Conservation (phyloP, 2,888 invertebrate species). For the Metacarcinus magister region DNA sequence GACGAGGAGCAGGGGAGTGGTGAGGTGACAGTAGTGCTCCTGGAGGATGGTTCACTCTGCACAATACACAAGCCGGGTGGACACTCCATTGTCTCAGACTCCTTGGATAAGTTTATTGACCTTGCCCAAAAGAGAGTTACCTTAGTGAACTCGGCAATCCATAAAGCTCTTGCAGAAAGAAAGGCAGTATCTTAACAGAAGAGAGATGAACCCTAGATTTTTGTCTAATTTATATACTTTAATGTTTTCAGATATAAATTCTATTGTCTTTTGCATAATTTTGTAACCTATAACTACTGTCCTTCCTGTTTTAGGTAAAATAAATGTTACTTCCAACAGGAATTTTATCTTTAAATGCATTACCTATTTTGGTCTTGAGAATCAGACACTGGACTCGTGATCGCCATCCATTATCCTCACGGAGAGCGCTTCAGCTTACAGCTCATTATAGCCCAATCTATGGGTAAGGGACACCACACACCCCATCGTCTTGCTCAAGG, state of each 20-base stretch:
- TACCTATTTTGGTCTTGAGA: not conserved
- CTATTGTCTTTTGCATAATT: not conserved
- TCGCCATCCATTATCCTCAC: too few relatives aligned
- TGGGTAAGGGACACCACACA: too few relatives aligned
- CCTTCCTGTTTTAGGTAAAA: not conserved
- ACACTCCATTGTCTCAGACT: constrained; percentile 62
- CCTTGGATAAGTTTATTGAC: constrained; percentile 64
- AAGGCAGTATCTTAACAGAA: not conserved
- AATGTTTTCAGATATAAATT: too few relatives aligned
- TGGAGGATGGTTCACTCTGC: constrained; percentile 74
- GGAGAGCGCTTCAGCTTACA: too few relatives aligned
- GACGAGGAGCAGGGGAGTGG: constrained; percentile 81
- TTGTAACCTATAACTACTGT: not conserved
- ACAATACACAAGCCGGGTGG: constrained; percentile 79
- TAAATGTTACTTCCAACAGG: not conserved
- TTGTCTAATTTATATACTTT: too few relatives aligned
- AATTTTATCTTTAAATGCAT: not conserved
- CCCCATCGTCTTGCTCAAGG: too few relatives aligned
- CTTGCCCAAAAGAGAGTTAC: constrained; percentile 69
- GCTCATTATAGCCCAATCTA: too few relatives aligned
- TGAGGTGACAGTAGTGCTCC: constrained; percentile 75
- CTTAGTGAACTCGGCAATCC: constrained; percentile 40
- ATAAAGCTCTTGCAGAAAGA: constrained; percentile 56
- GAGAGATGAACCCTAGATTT: not conserved
- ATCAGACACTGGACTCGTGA: too few relatives aligned